Base-by-base conservation (phyloP, 2,888 invertebrate genomes). In the Syrista parreyssii region DNA sequence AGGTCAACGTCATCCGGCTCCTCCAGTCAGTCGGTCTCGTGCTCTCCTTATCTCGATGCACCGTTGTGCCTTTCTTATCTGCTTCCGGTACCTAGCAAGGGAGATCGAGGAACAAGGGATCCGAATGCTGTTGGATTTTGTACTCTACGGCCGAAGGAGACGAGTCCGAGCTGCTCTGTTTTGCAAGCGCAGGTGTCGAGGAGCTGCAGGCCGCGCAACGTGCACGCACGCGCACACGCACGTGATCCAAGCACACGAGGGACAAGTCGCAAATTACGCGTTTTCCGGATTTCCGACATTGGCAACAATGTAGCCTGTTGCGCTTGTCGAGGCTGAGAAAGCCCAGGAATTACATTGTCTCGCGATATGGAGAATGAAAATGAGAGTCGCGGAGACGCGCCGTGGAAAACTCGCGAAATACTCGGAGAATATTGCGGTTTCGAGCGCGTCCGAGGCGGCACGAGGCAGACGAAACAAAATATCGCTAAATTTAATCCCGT, bases 1-100 rank as follows among this genome's bases (percentile, higher is more conserved):
- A 90, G 90, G 91, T 91, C 91, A 90, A 90, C 91, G 90, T 91
- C 91, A 90, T 90, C 88, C 71, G 76, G 34, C 34, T 34, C 32
- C 33, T 34, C 73, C 4, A 12, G 33, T 33, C 82, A 71, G 78
- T 78, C 83, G 82, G 79, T 79, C 78, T 80, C 75, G 76, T 78
- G 76, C 79, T 81, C 79, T 80, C 76, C 77, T 31, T 73, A 36
- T 23, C 74, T 32, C 1, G 31, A 0, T 74, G 71, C 81, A 73
- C 74, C 68, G 68, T 35, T 35, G 32, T 23, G 30, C 3, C 30
- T 75, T 33, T 34, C 23, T 32, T 15, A 40, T 40, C 40, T 15
- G 15, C 15, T 40, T 40, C 40, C 40, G 40, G 40, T 15, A 15
- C 15, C 15, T 12, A 15, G 1, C 6, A 15, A 40, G 15, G 15